Base-by-base conservation (phyloP, 1,140 invertebrate genomes). In the Habropoda laboriosa region DNA sequence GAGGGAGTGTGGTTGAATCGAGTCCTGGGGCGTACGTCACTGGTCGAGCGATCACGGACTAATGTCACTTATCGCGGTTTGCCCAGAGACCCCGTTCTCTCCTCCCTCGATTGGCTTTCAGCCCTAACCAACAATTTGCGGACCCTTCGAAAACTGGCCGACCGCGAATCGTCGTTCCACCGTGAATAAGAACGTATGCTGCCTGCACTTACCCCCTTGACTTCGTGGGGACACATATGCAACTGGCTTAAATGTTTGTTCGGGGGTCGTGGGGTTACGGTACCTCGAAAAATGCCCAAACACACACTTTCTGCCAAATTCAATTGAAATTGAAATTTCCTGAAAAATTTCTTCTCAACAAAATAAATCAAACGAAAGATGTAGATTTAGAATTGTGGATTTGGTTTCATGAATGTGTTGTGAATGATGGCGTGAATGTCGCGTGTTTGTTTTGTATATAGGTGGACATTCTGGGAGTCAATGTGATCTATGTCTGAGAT, bases 121-220 rank as follows among this genome's bases (percentile, higher is more conserved):
- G 68, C 83, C 77, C 81, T 78, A 82, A 82, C 80, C 83, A 70
- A 82, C 74, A 74, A 85, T 85, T 85, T 85, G 78, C 66, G 76
- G 72, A 82, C 83, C 81, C 83, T 85, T 80, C 80, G 76, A 73
- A 79, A 85, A 74, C 77, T 85, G 83, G 66, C 83, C 83, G 68
- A 85, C 83, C 80, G 67, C 83, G 76, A 83, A 85, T 85, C 77
- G 77, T 63, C 60, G n/a, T 27, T 10, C 55, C 61, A 82, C 61
- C 70, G 80, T 82, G 76, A 79, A 73, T 73, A 74, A 79, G 63
- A 82, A 82, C 80, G 80, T 82, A 82, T 82, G 80, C 76, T 49
- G 40, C 49, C 58, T 16, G 66, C 79, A 40, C 71, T 75, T 81
- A 81, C 79, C 75, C 80, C 80, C 76, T 81, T 81, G 67, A 79